A percentile compares a stretch with the other conserved stretches of the same genome.
These are phyloP conservation scores for Drosophila funebris DNA, from an alignment of 1,140 invertebrate species.

Conservation along the genomic window DNA sequence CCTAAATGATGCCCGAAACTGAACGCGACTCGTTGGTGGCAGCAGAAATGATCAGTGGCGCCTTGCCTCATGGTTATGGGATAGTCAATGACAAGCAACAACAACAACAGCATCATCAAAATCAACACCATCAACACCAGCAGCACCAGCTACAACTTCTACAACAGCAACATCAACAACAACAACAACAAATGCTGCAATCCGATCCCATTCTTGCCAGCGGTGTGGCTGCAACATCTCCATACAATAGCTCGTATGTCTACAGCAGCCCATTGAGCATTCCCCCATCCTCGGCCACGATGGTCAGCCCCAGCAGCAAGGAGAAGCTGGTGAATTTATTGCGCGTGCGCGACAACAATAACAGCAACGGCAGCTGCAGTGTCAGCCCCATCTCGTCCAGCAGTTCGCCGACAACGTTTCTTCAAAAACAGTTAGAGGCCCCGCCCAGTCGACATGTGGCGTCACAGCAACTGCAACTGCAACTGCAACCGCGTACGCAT, in stretches of 20 bases:
- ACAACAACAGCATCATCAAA: constrained; percentile 45
- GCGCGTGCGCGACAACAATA: constrained; percentile 65
- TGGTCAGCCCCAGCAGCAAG: constrained; percentile 72
- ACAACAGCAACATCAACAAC: constrained; percentile 34
- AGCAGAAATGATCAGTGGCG: constrained; percentile 80
- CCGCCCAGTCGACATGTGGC: constrained; percentile 39
- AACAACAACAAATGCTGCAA: constrained; percentile 25
- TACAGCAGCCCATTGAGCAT: constrained; percentile 78
- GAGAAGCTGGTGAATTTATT: constrained; percentile 67
- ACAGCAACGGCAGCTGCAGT: constrained; percentile 27
- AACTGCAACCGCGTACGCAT: constrained; percentile 27
- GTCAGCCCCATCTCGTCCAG: constrained; percentile 40
- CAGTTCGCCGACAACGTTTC: constrained; percentile 67
- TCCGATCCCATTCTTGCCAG: constrained; percentile 2
- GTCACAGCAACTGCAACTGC: constrained; percentile 14
- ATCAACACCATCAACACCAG: constrained; percentile 17
- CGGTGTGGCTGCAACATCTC: not conserved
- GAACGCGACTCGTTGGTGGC: constrained; percentile 75
- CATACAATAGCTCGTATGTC: constrained; percentile 68
- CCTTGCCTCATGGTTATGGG: constrained; percentile 66
- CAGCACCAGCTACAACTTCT: constrained; percentile 27
- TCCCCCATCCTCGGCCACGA: constrained; percentile 48
- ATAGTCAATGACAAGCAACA: constrained; percentile 69
- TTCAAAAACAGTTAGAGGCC: constrained; percentile 72
- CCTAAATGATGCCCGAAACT: constrained; percentile 83